Evolutionary conservation across 2,797 vertebrate genomes (phyloP).

Genomic region (Onychomys leucogaster): DNA sequence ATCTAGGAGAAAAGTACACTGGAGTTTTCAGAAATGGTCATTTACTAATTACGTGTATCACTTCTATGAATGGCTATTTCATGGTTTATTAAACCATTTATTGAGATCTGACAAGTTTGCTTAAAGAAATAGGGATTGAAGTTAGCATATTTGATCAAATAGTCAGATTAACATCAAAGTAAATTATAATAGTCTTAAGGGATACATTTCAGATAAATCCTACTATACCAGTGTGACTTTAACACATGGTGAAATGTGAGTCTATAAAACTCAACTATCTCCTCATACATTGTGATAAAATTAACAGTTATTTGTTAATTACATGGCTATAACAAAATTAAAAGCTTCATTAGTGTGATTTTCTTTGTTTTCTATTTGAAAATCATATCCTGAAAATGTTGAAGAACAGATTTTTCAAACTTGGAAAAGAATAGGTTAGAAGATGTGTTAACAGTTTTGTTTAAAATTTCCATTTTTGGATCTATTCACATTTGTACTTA

Average conservation of each 20-base stretch:
- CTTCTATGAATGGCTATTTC: constrained; percentile 1
- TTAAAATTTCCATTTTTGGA: background rate
- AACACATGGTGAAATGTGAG: background rate
- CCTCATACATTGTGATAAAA: background rate
- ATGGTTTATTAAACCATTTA: background rate
- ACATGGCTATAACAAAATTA: background rate
- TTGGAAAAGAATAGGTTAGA: background rate
- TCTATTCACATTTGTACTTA: background rate
- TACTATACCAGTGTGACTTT: background rate
- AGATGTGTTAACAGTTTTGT: background rate
- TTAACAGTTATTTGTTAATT: background rate
- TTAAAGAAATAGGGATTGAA: background rate
- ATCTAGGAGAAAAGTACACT: background rate
- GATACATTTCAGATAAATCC: background rate
- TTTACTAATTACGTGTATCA: constrained; percentile 33
- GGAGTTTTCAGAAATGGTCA: background rate
- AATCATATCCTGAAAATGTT: background rate
- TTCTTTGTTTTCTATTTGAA: background rate
- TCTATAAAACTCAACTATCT: background rate
- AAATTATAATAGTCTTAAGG: background rate
- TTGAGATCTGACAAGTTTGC: background rate
- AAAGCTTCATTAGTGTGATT: background rate
- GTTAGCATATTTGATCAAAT: background rate
- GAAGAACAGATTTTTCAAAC: background rate
- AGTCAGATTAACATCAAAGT: background rate